Evolutionary conservation across 2,888 invertebrate genomes (phyloP).

Genomic region (Lasiommata megera): DNA sequence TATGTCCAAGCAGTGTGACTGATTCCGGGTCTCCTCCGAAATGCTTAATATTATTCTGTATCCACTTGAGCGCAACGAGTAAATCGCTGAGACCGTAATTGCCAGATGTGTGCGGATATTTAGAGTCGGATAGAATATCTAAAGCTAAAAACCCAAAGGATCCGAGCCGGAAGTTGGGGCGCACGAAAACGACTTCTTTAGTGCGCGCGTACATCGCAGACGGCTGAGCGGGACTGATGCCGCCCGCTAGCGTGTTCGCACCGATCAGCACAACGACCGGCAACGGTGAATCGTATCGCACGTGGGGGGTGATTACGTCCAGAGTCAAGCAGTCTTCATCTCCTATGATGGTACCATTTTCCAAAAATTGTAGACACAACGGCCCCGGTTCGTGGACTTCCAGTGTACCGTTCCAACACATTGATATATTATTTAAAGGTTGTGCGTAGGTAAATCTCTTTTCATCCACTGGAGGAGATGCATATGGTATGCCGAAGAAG

Average conservation of each 20-base stretch:
- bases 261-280: constrained; percentile 93
- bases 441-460: constrained; percentile 87
- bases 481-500: constrained; percentile 92
- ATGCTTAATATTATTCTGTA: constrained; percentile 89
- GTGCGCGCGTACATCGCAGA: constrained; percentile 88
- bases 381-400: constrained; percentile 85
- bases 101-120: constrained; percentile 89
- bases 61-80: constrained; percentile 88
- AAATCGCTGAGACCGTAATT: constrained; percentile 94
- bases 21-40: constrained; percentile 91
- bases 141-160: constrained; percentile 91
- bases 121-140: constrained; percentile 84
- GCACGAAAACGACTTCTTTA: constrained; percentile 91
- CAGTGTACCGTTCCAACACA: constrained; percentile 90
- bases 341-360: constrained; percentile 85
- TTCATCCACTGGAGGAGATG: constrained; percentile 85
- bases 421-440: constrained; percentile 83
- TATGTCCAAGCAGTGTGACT: constrained; percentile 91
- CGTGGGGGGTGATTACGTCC: constrained; percentile 91
- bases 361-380: constrained; percentile 86
- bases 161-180: constrained; percentile 91
- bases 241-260: constrained; percentile 89
- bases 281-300: constrained; percentile 88
- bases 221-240: constrained; percentile 87
- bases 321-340: constrained; percentile 91